Conservation (phyloP, 2,113 vertebrate species). For the Percopsis transmontana region DNA sequence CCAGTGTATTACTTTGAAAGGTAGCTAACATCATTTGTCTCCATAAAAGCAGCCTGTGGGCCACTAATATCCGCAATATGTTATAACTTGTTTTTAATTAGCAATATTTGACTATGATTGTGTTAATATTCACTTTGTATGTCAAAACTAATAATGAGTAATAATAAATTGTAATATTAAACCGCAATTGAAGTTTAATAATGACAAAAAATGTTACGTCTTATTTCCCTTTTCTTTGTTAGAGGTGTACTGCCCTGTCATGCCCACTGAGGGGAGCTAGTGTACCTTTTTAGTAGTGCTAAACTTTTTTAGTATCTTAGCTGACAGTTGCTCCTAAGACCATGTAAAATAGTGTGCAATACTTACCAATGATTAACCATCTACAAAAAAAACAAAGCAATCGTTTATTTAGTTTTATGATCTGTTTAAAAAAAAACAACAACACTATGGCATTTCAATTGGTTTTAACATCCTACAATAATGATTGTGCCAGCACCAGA, state of each 20-base stretch:
- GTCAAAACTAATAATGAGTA: conserved; percentile 37
- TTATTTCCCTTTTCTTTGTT: not conserved
- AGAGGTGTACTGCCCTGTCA: not conserved
- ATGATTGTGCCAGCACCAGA: no score
- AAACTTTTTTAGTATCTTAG: not conserved
- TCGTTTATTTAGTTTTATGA: no score
- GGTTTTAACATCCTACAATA: no score
- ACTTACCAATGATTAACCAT: no score
- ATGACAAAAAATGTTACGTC: no score
- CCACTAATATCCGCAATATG: conserved; percentile 34
- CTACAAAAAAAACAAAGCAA: no score
- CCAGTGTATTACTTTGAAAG: conserved; percentile 47
- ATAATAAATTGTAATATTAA: conserved; percentile 52
- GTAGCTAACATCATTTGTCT: conserved; percentile 60
- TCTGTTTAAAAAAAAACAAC: no score
- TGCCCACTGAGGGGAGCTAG: conserved; percentile 40
- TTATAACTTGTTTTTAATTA: conserved; percentile 9
- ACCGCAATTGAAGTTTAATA: not conserved
- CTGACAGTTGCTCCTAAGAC: no score
- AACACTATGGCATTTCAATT: no score
- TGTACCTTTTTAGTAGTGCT: conserved; percentile 10
- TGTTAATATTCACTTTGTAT: conserved; percentile 55
- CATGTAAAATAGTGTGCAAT: no score
- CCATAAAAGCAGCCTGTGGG: conserved; percentile 43
- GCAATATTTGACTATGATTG: conserved; percentile 18